Conservation (phyloP, 2,113 vertebrate species). For the Eptesicus fuscus region DNA sequence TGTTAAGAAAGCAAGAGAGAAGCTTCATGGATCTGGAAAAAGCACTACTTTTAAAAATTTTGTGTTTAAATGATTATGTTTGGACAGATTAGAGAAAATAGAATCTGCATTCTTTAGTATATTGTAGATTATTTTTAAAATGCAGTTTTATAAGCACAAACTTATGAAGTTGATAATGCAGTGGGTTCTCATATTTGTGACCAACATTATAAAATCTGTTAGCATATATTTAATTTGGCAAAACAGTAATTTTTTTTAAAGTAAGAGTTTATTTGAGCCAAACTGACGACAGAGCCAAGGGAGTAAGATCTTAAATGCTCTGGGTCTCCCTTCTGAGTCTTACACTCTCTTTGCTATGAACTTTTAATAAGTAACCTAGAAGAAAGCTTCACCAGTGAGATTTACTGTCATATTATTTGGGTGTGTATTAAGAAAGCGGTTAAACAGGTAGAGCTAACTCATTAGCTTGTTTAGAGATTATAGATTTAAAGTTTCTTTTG, state of each 20-base stretch:
- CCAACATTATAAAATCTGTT: neutral
- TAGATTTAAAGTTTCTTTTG: constrained; percentile 12
- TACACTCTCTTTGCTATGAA: neutral
- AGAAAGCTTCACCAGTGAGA: constrained; percentile 26
- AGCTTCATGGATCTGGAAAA: neutral
- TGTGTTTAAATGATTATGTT: neutral
- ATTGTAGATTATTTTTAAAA: neutral
- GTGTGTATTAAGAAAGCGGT: constrained; percentile 54
- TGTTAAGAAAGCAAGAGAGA: neutral
- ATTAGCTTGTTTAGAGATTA: constrained; percentile 39
- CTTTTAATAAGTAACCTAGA: constrained; percentile 50
- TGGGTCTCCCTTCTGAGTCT: neutral
- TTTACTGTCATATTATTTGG: constrained; percentile 50
- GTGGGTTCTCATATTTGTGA: neutral
- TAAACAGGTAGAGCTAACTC: constrained; percentile 55
- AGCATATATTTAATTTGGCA: neutral
- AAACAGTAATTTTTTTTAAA: neutral
- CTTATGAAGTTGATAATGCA: neutral
- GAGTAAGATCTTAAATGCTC: neutral
- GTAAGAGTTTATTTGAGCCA: neutral
- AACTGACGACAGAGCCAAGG: neutral
- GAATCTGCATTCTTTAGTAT: neutral
- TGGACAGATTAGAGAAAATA: neutral
- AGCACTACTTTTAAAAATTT: neutral
- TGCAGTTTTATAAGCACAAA: neutral